phyloP scores from a whole-genome alignment of 2,797 vertebrate genomes.

The Salarias fasciatus region DNA sequence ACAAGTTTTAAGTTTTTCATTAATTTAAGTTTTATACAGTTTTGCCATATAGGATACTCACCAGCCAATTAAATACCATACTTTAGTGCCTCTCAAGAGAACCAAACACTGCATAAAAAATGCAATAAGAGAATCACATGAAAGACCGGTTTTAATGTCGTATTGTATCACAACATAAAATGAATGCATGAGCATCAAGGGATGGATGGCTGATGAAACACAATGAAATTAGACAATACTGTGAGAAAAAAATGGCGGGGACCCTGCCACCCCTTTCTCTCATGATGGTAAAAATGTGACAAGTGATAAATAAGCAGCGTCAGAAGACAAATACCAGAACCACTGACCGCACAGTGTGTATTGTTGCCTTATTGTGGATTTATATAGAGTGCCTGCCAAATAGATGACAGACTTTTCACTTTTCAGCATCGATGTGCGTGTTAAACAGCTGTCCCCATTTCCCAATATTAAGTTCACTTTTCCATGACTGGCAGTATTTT shows the following conservation, averaged over 20 bases:
- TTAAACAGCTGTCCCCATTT: not conserved
- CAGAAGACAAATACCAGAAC: conserved; percentile 65
- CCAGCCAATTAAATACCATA: no score
- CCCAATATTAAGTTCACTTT: not conserved
- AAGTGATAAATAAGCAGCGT: conserved; percentile 38
- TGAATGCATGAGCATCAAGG: conserved; percentile 7
- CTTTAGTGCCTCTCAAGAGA: no score
- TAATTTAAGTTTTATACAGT: no score
- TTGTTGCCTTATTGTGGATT: not conserved
- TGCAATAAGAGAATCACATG: not conserved
- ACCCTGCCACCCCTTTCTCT: conserved; percentile 17
- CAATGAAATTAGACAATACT: conserved; percentile 37
- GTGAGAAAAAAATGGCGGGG: conserved; percentile 18
- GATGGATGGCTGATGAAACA: conserved; percentile 41
- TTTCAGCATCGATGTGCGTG: no score
- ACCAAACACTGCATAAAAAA: conserved; percentile 5
- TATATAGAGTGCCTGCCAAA: no score
- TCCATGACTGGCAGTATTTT: not conserved
- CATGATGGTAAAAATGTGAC: conserved; percentile 37
- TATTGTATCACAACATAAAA: conserved; percentile 8
- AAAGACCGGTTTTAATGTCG: not conserved
- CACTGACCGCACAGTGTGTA: conserved; percentile 1
- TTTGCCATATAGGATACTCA: no score
- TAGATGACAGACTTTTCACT: no score
- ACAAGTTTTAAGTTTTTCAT: no score